These are phyloP conservation scores for Acanthosoma haemorrhoidale DNA, from an alignment of 2,888 invertebrate species.

Conservation along the genomic window DNA sequence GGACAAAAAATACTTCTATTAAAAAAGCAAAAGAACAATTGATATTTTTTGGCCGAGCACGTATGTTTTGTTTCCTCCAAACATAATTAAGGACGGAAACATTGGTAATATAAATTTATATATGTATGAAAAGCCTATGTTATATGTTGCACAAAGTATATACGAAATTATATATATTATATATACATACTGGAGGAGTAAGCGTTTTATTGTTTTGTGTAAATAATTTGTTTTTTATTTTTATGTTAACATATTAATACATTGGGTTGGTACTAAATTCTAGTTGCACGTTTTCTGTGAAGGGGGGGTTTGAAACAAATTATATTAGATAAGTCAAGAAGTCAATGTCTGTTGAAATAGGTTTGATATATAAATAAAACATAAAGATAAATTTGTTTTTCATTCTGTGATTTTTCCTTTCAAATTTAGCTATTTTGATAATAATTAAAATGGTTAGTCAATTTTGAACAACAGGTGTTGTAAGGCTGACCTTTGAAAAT, in stretches of 20 bases:
- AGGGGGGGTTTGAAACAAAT: conserved; percentile 11
- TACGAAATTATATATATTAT: conserved; percentile 24
- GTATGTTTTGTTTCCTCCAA: conserved; percentile 21
- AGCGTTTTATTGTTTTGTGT: conserved; percentile 17
- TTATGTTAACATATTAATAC: conserved; percentile 24
- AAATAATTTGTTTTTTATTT: conserved; percentile 11
- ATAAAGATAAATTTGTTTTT: background rate
- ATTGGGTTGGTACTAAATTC: conserved; percentile 13
- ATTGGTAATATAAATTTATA: background rate
- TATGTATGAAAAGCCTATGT: conserved; percentile 25
- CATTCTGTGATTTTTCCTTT: background rate
- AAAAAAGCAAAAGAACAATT: too few relatives aligned
- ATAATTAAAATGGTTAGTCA: too few relatives aligned
- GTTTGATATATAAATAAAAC: conserved; percentile 24
- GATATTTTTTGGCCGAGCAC: background rate
- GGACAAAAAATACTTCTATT: background rate
- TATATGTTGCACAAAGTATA: conserved; percentile 29
- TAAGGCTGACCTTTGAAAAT: too few relatives aligned
- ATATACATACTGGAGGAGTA: conserved; percentile 1
- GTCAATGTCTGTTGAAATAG: conserved; percentile 29
- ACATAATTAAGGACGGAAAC: conserved; percentile 16
- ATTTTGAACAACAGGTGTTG: too few relatives aligned
- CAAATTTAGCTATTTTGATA: too few relatives aligned
- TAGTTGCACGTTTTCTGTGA: conserved; percentile 26
- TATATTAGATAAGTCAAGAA: conserved; percentile 26